phyloP scores from a whole-genome alignment of 2,888 invertebrate genomes.

The Epicampocera succincta region DNA sequence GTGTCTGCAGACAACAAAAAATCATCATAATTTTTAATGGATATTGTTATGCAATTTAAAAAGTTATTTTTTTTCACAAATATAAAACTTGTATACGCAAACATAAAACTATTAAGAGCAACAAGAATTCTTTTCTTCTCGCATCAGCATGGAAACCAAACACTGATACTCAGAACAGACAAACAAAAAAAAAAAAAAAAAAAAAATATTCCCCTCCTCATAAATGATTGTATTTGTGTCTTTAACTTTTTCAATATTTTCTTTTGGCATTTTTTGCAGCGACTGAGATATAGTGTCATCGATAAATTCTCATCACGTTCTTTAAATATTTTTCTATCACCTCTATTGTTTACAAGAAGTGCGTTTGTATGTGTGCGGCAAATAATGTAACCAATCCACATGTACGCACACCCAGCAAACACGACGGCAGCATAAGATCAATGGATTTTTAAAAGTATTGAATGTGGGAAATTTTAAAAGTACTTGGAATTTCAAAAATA shows the following conservation, averaged over 20 bases:
- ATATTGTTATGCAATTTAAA: conserved; percentile 64
- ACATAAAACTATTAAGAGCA: conserved; percentile 54
- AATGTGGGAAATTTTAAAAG: too few relatives aligned
- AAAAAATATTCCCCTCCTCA: too few relatives aligned
- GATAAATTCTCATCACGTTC: conserved; percentile 80
- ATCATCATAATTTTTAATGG: conserved; percentile 60
- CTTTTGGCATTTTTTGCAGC: conserved; percentile 15
- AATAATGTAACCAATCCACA: conserved; percentile 14
- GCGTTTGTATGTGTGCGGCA: conserved; percentile 19
- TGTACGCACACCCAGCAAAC: not conserved
- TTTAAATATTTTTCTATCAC: conserved; percentile 79
- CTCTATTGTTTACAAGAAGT: conserved; percentile 68
- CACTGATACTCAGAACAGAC: conserved; percentile 1
- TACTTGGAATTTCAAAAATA: too few relatives aligned
- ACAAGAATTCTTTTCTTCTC: conserved; percentile 31
- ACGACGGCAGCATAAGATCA: not conserved
- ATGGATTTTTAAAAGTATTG: not conserved
- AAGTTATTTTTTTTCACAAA: conserved; percentile 60
- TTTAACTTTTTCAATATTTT: conserved; percentile 38
- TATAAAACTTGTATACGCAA: conserved; percentile 16
- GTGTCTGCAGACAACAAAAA: conserved; percentile 24
- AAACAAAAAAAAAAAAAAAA: too few relatives aligned
- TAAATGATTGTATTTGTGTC: conserved; percentile 40
- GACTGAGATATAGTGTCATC: conserved; percentile 63
- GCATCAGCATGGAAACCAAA: conserved; percentile 25